phyloP scores from a whole-genome alignment of 1,140 invertebrate species.

The Orussus abietinus region DNA sequence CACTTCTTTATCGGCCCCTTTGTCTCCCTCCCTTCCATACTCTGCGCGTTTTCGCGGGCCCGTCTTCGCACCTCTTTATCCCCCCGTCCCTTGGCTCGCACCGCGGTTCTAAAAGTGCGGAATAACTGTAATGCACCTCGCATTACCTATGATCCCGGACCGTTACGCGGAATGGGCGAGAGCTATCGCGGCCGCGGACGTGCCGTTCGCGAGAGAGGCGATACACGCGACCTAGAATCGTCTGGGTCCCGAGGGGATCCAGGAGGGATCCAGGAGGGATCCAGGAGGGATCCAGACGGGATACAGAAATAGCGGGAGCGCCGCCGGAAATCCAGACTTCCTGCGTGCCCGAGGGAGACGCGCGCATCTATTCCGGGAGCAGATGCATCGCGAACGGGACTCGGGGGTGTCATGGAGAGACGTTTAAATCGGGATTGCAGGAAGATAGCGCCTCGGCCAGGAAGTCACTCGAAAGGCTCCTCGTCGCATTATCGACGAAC shows the following conservation, averaged over 20 bases:
- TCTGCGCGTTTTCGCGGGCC: conserved; percentile 7
- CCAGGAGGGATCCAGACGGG: conserved; percentile 7
- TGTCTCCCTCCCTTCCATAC: conserved; percentile 3
- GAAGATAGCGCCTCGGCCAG: too few relatives aligned
- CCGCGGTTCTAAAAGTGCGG: conserved; percentile 7
- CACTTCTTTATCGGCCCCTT: too few relatives aligned
- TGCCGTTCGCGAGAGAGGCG: conserved; percentile 4
- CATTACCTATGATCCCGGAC: conserved; percentile 33
- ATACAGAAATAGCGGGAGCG: conserved; percentile 20
- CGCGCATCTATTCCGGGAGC: conserved; percentile 18
- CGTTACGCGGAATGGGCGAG: conserved; percentile 28
- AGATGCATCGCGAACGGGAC: too few relatives aligned
- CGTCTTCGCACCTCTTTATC: conserved; percentile 16
- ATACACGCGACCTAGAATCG: background rate
- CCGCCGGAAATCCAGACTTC: conserved; percentile 27
- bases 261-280: conserved; percentile 9
- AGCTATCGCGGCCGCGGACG: background rate
- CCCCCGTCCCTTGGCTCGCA: conserved; percentile 9
- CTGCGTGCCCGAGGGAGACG: conserved; percentile 18
- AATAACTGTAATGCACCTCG: conserved; percentile 31
- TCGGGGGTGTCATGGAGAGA: too few relatives aligned
- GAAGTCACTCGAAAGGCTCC: too few relatives aligned
- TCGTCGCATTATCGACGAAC: too few relatives aligned
- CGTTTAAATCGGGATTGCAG: too few relatives aligned
- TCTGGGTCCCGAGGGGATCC: background rate